Conservation (phyloP, 2,797 vertebrate species). For the Iguana delicatissima region DNA sequence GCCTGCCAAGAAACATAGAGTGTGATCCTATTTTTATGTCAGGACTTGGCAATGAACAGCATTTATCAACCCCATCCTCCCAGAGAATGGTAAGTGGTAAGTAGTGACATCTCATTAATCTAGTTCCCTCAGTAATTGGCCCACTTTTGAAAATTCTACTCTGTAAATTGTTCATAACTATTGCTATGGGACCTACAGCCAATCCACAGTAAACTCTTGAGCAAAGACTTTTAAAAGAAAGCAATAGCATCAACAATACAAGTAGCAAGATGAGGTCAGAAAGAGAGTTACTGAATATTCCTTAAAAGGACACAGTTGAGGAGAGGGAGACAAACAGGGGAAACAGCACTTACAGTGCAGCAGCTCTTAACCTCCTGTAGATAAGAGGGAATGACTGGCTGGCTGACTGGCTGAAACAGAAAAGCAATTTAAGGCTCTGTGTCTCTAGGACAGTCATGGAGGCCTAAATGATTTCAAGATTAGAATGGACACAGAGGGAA, state of each 20-base stretch:
- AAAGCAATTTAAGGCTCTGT: background rate
- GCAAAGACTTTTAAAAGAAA: slow-evolving; percentile 43
- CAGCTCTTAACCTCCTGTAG: slow-evolving; percentile 4
- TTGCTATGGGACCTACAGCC: slow-evolving; percentile 76
- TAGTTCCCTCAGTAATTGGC: slow-evolving; percentile 81
- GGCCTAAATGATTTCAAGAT: background rate
- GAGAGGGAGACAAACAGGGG: slow-evolving; percentile 31
- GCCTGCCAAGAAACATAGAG: slow-evolving; percentile 74
- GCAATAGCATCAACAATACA: slow-evolving; percentile 38
- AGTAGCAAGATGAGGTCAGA: slow-evolving; percentile 50
- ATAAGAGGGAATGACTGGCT: background rate
- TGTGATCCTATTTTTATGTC: slow-evolving; percentile 83
- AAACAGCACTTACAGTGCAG: background rate
- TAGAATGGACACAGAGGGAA: background rate
- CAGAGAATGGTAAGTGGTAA: slow-evolving; percentile 84
- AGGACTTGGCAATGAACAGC: slow-evolving; percentile 85
- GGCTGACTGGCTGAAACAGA: background rate
- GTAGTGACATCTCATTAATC: slow-evolving; percentile 88
- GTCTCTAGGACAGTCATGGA: background rate
- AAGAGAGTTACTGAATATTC: slow-evolving; percentile 56
- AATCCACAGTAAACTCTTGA: slow-evolving; percentile 69
- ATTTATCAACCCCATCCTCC: slow-evolving; percentile 84
- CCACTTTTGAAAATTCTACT: slow-evolving; percentile 77
- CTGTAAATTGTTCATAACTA: slow-evolving; percentile 56
- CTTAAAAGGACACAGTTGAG: slow-evolving; percentile 60